Evolutionary conservation across 1,140 invertebrate species (phyloP), one percentile per base, ranked within the genome.

Genomic region (Pomacea maculata): DNA sequence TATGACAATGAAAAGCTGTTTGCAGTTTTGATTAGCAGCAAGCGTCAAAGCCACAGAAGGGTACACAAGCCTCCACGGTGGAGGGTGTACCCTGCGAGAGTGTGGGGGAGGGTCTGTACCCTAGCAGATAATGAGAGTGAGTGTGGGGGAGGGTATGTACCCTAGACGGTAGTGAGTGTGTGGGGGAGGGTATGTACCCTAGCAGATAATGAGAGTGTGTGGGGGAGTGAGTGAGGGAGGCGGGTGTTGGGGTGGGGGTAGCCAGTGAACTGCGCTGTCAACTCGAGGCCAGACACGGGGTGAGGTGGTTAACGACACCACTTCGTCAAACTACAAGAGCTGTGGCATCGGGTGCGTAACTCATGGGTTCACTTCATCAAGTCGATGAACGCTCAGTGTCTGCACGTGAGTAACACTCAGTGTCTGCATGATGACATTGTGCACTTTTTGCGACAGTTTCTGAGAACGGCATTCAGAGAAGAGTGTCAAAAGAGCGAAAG

Each of bases 341-440:
- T 45, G 34, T 45, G 34, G 2, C 34, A 45, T 45, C 34, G 34
- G 34, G 34, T 2, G 2, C 34, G 34, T 45, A 45, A 2, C 6
- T 45, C 3, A 45, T 45, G 34, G 34, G 34, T 45, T 45, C 0
- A 45, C 34, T 45, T 45, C 34, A 45, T 75, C 21, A 21, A 1
- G 25, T 52, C 45, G 1, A 7, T 21, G 19, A 21, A 6, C 19
- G 7, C 10, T 19, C 55, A 45, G 14, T 77, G 29, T 80, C 64
- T 70, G 17, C 55, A 84, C 86, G 52, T 75, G 89, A 88, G 68
- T 80, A 89, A 78, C 83, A 83, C 73, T 78, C 84, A 52, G 86
- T 88, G 83, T 25, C 25, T 25, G 25, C 25, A 25, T 25, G 25
- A 25, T 25, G 25, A 25, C 25, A 25, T 0, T 25, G 25, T 25